A percentile compares a stretch with the other conserved stretches of the same genome.
Conservation (phyloP, 2,113 vertebrate species). For the Oreochromis tanganicae region DNA sequence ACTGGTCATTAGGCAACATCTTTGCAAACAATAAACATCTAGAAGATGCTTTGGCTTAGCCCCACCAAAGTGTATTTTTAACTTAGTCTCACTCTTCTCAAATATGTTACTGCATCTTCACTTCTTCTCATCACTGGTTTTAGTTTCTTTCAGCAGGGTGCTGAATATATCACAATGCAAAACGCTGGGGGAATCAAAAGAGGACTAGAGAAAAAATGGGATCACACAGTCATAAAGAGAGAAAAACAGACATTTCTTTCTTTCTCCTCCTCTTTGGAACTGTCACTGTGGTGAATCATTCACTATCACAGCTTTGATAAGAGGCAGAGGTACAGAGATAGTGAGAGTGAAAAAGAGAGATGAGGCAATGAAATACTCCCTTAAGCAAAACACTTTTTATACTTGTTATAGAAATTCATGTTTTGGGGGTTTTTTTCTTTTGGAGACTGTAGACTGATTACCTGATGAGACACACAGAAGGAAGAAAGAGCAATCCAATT, state of each 20-base stretch:
- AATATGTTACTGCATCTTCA: constrained; percentile 13
- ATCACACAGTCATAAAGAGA: neutral
- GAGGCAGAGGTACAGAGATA: neutral
- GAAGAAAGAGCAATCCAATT: constrained; percentile 38
- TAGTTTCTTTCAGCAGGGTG: constrained; percentile 12
- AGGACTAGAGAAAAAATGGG: neutral
- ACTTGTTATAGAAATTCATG: constrained; percentile 7
- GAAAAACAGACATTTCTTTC: constrained; percentile 4
- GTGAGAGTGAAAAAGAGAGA: neutral
- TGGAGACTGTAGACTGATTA: constrained; percentile 33
- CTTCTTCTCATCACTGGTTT: neutral
- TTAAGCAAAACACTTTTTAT: constrained; percentile 24
- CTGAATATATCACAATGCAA: constrained; percentile 26
- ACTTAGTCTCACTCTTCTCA: neutral
- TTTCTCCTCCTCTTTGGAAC: neutral
- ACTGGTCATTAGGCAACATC: neutral
- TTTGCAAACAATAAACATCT: neutral
- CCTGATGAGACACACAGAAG: constrained; percentile 24
- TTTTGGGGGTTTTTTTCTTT: neutral
- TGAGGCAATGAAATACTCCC: neutral
- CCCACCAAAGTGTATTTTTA: constrained; percentile 7
- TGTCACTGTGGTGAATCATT: constrained; percentile 26
- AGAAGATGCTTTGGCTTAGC: neutral
- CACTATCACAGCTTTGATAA: constrained; percentile 18
- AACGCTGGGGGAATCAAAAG: constrained; percentile 3